Base-by-base conservation (phyloP, 2,797 vertebrate species). In the Phoxinus dragarum region DNA sequence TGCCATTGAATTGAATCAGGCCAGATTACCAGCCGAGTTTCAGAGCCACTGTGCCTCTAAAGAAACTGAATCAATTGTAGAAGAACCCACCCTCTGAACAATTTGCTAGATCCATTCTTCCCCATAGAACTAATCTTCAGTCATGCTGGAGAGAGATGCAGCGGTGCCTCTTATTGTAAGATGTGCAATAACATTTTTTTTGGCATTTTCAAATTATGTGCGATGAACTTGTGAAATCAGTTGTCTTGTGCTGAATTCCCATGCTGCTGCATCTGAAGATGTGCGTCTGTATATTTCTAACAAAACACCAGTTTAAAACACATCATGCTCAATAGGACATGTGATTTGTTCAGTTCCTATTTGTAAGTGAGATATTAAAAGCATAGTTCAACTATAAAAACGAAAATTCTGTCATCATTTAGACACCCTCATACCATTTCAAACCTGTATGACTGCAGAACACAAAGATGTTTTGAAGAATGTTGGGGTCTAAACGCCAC, bases 1-100 rank as follows among this genome's bases (percentile, higher is more conserved):
- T 74, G 77, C 79, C 74, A 87, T 76, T 82, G 75, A 88, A 86
- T 89, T 86, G 81, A 88, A 89, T 90, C 87, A 90, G 36, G 38
- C 81, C 59, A 87, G 83, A 87, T 84, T 89, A 87, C 84, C 81
- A 80, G 81, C 88, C 52, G 86, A 85, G 72, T 80, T 87, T 84
- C 80, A 86, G 77, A 79, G 67, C 78, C 68, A 66, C 82, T 56
- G 67, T 69, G 81, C 68, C 82, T 88, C 67, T 79, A 82, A 80
- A 84, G 80, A 88, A 79, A 87, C 78, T 84, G 68, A 83, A 91
- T 89, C 85, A 86, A 79, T 86, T 90, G 49, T 61, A 81, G 85
- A 83, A 86, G 76, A 85, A 78, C 56, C 81, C 72, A 69, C 36
- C 84, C 36, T 59, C 81, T 19, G 8, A 88, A 85, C 82, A 86